Conservation (phyloP, 1,140 invertebrate genomes). For the Drosophila seguyi region DNA sequence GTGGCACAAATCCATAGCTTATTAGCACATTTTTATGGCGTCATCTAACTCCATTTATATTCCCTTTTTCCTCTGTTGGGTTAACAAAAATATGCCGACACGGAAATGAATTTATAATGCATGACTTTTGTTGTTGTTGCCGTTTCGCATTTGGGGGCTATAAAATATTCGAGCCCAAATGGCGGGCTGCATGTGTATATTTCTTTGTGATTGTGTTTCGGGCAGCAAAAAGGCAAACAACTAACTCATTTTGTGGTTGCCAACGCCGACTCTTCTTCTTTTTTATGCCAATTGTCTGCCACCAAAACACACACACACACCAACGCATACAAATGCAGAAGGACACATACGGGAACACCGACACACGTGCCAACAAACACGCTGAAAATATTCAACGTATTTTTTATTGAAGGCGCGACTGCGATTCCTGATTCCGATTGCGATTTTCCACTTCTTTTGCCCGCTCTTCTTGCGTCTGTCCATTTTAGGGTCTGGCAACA, state of each 20-base stretch:
- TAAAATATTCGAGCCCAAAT: constrained; percentile 46
- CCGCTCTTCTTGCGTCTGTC: not conserved
- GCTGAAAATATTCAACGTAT: constrained; percentile 50
- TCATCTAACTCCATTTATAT: constrained; percentile 59
- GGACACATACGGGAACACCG: not conserved
- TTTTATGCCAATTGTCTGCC: constrained; percentile 75
- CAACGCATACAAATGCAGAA: not conserved
- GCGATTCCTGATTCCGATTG: constrained; percentile 65
- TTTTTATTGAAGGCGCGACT: constrained; percentile 55
- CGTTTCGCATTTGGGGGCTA: constrained; percentile 24
- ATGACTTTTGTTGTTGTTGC: constrained; percentile 53
- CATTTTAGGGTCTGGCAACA: not conserved
- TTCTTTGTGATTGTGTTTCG: constrained; percentile 4
- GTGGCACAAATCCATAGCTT: constrained; percentile 64
- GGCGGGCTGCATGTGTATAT: constrained; percentile 27
- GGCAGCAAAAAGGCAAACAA: constrained; percentile 69
- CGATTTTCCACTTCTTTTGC: constrained; percentile 18
- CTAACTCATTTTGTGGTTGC: constrained; percentile 80
- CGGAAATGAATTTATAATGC: constrained; percentile 81
- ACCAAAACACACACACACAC: constrained; percentile 19
- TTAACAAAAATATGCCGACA: constrained; percentile 64
- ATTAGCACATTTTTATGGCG: constrained; percentile 77
- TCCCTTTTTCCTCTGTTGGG: constrained; percentile 17
- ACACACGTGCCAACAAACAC: constrained; percentile 30
- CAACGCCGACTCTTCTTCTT: constrained; percentile 56